Evolutionary conservation across 2,797 vertebrate species (phyloP), one percentile per base, ranked within the genome.

Genomic region (Pantherophis vulpinus): DNA sequence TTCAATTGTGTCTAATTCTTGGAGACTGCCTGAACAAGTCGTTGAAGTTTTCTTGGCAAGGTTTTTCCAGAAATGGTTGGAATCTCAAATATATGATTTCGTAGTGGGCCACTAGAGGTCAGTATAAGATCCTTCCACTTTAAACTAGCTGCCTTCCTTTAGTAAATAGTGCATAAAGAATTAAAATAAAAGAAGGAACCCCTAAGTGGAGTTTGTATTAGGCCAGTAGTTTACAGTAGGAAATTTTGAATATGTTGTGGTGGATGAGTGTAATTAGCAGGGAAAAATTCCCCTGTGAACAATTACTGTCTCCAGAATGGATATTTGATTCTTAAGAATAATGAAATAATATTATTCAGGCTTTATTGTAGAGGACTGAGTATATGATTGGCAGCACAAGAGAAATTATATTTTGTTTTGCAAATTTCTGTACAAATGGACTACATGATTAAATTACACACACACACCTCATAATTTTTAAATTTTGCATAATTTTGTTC

Each of bases 31-130:
- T 74, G 32, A 16, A 20, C 16, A 74, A 74, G 14, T 66, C n/a
- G n/a, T n/a, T 66, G 63, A 5, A 66, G 63, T 66, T 66, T 66
- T 66, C 66, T 37, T 74, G 14, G 66, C 32, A 37, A 20, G n/a
- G 16, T 20, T 74, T 37, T 74, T 74, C 20, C 66, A 8, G 61
- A 66, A 29, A 7, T 74, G 16, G n/a, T 74, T 74, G 32, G 51
- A n/a, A 20, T 20, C 55, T 29, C 29, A 3, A 27, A 37, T 29
- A 5, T 5, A 8, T 88, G 37, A 25, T 29, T 87, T 87, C 3
- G 37, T 32, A 25, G 12, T 5, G 32, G 2, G 51, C 37, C 96
- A 95, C 92, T 94, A 97, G 96, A 96, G 95, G 96, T 96, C 96
- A 96, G 94, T 95, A 93, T 66, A 94, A 93, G 94, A 94, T 87